Conservation (phyloP, 2,113 vertebrate species). For the Xenus cinereus region DNA sequence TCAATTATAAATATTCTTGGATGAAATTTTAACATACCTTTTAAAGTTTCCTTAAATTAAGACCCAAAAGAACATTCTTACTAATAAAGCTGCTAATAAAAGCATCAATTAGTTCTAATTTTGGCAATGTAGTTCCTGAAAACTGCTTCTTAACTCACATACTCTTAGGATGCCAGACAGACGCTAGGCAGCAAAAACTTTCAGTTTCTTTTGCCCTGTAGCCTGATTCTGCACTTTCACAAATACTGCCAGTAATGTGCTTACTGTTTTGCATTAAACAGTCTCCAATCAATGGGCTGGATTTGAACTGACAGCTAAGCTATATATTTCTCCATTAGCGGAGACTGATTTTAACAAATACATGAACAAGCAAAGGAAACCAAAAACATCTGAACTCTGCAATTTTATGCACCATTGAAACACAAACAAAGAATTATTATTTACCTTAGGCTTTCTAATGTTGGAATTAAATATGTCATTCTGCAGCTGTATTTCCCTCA, state of each 20-base stretch:
- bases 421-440: constrained; percentile 1
- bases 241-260: background rate
- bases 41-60: background rate
- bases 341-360: background rate
- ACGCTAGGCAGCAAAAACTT: background rate
- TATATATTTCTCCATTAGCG: background rate
- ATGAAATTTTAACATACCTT: background rate
- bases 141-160: background rate
- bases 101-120: background rate
- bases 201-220: background rate
- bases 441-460: constrained; percentile 8
- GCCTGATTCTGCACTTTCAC: background rate
- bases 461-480: background rate
- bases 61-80: background rate
- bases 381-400: background rate
- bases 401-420: background rate
- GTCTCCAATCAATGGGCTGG: background rate
- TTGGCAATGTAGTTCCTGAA: background rate
- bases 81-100: background rate
- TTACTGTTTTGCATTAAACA: background rate
- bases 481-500: background rate
- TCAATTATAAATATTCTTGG: background rate
- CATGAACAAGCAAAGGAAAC: background rate
- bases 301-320: background rate
- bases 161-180: background rate